Base-by-base conservation (phyloP, 2,113 vertebrate species). In the Cygnus buccinator region DNA sequence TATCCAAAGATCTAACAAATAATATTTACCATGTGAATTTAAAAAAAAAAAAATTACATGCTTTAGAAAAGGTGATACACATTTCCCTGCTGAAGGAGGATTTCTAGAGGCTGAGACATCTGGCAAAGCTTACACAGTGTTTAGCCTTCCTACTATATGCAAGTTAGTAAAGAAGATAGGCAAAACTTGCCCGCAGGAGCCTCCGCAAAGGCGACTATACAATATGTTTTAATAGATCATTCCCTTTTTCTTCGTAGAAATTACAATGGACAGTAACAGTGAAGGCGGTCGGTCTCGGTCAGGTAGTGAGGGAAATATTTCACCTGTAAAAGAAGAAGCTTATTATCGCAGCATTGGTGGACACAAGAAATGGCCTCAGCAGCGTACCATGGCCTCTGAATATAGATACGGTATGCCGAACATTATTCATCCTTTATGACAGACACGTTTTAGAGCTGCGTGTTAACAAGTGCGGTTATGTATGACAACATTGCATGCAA, bases 191-290 rank as follows among this genome's bases (percentile, higher is more conserved):
- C 82, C 1, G 1, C 84, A 71, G 92, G 94, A 84, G 89, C 87
- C 89, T 94, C 81, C 61, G 1, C 48, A 35, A 62, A 77, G 89
- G 85, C 84, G 62, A 15, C 52, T 65, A 7, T 65, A 78, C 89
- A 78, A 39, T 59, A 18, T 95, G 96, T 95, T 97, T 95, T 97
- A 96, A 97, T 93, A 96, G 96, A 86, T 82, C 90, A 65, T 97
- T 96, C 97, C 97, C 94, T 97, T 97, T 97, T 96, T 97, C 95
- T 97, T 98, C 98, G 73, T 98, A 98, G 99, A 99, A 98, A 98
- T 99, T 98, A 99, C 99, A 98, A 97, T 98, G 98, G 99, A 99
- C 98, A 98, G 99, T 98, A 98, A 98, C 99, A 99, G 98, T 98
- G 99, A 98, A 98, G 98, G 97, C 37, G 67, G 94, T 77, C 61